Evolutionary conservation across 2,113 vertebrate genomes (phyloP), one percentile per base, ranked within the genome.

Genomic region (Ailuropoda melanoleuca): DNA sequence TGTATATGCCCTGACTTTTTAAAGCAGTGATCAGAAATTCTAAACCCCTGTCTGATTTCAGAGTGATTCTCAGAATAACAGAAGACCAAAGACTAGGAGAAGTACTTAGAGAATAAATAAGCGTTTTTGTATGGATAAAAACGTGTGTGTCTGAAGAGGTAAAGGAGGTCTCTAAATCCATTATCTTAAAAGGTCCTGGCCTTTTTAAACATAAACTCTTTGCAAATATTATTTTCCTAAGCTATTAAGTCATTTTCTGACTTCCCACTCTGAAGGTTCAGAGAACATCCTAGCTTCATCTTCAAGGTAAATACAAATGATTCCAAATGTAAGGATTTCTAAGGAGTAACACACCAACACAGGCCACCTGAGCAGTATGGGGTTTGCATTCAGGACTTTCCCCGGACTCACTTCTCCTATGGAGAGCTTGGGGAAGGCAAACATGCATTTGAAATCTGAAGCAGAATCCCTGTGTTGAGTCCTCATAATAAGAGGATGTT

Each of bases 121-220:
- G 74, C 43, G 31, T 46, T 77, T 81, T 78, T 48, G 39, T 15
- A 48, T 78, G 24, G 66, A 72, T 78, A 78, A 83, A 90, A 12
- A 50, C 3, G 1, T 34, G 31, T 46, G 55, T 24, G 6, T 81
- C 94, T 93, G 39, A 39, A 88, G 56, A 97, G 68, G 72, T 82
- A 70, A 92, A 81, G 31, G 55, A 93, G 26, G 46, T 24, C 58
- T 97, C 46, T 78, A 74, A 85, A 64, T 64, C 88, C 81, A 96
- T 96, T 97, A 97, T 86, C 86, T 97, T 97, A 94, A 97, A 97
- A 95, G 55, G 81, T 66, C 82, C 24, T 88, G 29, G 46, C 4
- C 53, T 94, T 97, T 92, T 97, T 17, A 15, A 97, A 94, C 93
- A 68, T 75, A 88, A 96, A 94, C 34, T 94, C 66, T 91, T 94